Evolutionary conservation across 2,888 invertebrate species (phyloP).

Genomic region (Branchellion lobata): DNA sequence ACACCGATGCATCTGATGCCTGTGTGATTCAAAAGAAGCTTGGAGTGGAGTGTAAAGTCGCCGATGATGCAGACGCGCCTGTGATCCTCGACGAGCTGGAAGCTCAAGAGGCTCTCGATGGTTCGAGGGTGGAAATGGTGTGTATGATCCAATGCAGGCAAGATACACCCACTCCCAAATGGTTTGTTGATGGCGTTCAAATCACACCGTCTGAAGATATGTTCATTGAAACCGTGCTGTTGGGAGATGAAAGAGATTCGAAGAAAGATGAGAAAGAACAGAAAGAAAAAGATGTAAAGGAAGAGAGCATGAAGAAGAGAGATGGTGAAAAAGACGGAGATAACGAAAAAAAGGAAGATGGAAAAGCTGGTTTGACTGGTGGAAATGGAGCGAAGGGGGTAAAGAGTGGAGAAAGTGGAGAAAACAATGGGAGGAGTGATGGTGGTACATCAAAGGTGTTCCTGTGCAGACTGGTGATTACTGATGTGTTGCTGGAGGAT

Average conservation of each 20-base stretch:
- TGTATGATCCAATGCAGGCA: conserved; percentile 54
- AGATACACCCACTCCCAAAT: conserved; percentile 58
- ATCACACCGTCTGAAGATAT: conserved; percentile 60
- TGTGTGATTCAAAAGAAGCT: neutral
- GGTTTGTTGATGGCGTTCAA: conserved; percentile 69
- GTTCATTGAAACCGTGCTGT: conserved; percentile 33
- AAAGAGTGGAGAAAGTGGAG: too few species aligned
- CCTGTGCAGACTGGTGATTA: conserved; percentile 67
- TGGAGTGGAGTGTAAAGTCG: neutral
- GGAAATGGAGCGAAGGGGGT: too few species aligned
- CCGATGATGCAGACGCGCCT: neutral
- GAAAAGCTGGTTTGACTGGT: too few species aligned
- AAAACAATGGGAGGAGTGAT: too few species aligned
- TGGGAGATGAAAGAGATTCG: neutral
- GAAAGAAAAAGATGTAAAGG: neutral
- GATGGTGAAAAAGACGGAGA: neutral
- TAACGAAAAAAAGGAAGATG: neutral
- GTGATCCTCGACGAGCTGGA: neutral
- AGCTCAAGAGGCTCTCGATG: neutral
- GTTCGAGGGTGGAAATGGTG: neutral
- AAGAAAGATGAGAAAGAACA: neutral
- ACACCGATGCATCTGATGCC: neutral
- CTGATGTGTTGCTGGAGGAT: conserved; percentile 59
- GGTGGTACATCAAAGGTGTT: neutral
- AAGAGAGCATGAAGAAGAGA: neutral